Evolutionary conservation across 2,797 vertebrate genomes (phyloP).

Genomic region (Jordanella pulchra): DNA sequence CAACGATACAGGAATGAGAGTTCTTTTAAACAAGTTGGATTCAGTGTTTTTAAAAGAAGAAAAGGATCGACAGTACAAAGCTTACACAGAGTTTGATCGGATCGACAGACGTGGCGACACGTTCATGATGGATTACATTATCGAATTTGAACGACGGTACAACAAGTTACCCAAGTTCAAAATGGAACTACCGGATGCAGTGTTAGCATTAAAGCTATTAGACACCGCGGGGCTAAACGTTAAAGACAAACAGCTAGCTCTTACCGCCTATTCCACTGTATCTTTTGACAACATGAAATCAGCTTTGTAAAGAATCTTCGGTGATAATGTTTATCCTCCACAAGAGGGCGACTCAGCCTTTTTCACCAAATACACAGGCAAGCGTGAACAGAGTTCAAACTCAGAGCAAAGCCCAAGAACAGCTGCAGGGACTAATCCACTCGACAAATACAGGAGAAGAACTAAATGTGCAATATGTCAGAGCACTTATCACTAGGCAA

Average conservation of each 20-base stretch:
- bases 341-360: background rate
- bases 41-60: slow-evolving; percentile 4
- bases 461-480: background rate
- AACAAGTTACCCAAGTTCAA: background rate
- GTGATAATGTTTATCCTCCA: background rate
- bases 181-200: slow-evolving; percentile 4
- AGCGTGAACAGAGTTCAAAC: background rate
- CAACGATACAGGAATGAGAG: background rate
- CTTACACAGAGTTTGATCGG: background rate
- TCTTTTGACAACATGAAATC: background rate
- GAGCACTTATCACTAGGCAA: background rate
- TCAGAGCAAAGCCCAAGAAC: background rate
- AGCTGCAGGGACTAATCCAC: background rate
- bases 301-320: background rate
- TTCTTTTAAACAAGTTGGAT: background rate
- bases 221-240: background rate
- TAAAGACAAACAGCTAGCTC: slow-evolving; percentile 1
- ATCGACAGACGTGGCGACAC: background rate
- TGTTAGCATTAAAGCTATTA: slow-evolving; percentile 2
- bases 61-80: slow-evolving; percentile 3
- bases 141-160: background rate
- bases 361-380: background rate
- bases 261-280: background rate
- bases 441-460: background rate
- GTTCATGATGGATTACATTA: background rate